Percentiles rank a stretch among this genome's conserved stretches.
These are phyloP conservation scores for Alsophila aescularia DNA, from an alignment of 2,888 invertebrate species.

Conservation along the genomic window DNA sequence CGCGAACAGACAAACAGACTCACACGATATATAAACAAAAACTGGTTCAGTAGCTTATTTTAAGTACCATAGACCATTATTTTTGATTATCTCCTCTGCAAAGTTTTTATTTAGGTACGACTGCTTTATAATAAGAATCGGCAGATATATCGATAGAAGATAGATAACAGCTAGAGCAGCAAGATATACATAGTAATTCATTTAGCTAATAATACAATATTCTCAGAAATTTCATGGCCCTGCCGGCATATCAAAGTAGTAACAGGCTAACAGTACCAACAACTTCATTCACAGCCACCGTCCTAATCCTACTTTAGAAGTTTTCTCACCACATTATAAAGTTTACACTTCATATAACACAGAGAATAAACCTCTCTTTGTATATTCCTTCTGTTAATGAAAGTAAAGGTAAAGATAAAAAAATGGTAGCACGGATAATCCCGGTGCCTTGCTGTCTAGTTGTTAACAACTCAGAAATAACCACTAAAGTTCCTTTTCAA, in stretches of 20 bases:
- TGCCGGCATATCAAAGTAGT: constrained; percentile 48
- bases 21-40: no score
- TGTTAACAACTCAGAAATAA: constrained; percentile 22
- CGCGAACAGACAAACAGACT: no score
- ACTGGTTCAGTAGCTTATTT: no score
- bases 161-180: no score
- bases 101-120: no score
- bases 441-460: constrained; percentile 69
- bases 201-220: not conserved
- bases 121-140: no score
- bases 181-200: no score
- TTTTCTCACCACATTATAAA: constrained; percentile 56
- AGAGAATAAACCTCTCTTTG: constrained; percentile 45
- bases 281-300: constrained; percentile 40
- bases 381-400: constrained; percentile 32
- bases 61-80: no score
- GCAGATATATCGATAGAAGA: no score
- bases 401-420: constrained; percentile 32
- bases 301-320: constrained; percentile 56
- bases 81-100: no score
- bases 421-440: constrained; percentile 49
- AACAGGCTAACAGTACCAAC: constrained; percentile 38
- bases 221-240: not conserved
- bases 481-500: constrained; percentile 15
- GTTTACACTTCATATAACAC: constrained; percentile 67